Conservation (phyloP, 2,888 invertebrate genomes). For the Troides aeacus region DNA sequence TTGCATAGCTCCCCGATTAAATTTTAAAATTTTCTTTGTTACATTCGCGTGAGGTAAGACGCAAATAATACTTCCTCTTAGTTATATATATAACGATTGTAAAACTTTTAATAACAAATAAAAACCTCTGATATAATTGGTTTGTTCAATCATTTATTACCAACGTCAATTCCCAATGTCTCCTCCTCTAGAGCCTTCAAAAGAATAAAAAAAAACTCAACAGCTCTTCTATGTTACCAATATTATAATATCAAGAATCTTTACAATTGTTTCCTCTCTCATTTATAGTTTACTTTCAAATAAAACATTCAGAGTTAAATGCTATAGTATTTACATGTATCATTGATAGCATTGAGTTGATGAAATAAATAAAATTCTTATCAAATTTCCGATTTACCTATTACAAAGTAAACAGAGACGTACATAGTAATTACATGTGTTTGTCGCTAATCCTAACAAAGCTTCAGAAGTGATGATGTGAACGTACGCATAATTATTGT, state of each 20-base stretch:
- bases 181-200: too few relatives aligned
- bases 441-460: neutral
- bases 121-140: too few relatives aligned
- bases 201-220: too few relatives aligned
- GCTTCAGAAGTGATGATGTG: neutral
- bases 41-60: neutral
- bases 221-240: too few relatives aligned
- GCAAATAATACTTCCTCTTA: neutral
- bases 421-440: neutral
- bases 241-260: too few relatives aligned
- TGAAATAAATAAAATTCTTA: neutral
- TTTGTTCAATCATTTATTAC: too few relatives aligned
- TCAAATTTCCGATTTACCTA: neutral
- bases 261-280: too few relatives aligned
- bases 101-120: too few relatives aligned
- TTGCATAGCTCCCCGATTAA: neutral
- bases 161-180: too few relatives aligned
- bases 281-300: too few relatives aligned
- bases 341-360: neutral
- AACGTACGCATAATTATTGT: neutral
- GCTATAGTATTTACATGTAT: neutral
- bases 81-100: too few relatives aligned
- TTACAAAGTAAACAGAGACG: neutral
- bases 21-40: neutral
- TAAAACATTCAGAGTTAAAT: too few relatives aligned